Evolutionary conservation across 1,140 invertebrate genomes (phyloP), one percentile per base, ranked within the genome.

Genomic region (Drosophila lacertosa): DNA sequence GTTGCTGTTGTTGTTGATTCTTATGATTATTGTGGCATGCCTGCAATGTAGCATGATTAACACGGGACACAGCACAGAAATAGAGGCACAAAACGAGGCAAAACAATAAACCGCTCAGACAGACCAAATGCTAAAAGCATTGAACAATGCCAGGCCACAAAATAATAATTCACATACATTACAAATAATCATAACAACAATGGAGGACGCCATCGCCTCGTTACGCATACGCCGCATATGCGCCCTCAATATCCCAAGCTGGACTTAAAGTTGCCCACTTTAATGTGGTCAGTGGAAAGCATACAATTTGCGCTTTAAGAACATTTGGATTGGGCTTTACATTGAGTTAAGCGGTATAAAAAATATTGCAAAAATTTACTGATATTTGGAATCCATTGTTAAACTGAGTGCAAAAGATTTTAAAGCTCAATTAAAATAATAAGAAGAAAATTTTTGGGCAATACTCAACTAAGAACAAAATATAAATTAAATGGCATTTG

Each of bases 131-230:
- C 77, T 76, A 72, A 86, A 86, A 86, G 77, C 80, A 84, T 81
- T 67, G 77, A 77, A 80, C 77, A 68, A 79, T 75, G 55, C 65
- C 45, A n/a, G 32, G 15, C 42, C 44, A 64, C 65, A 69, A 74
- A 58, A 69, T 62, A 58, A 69, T 62, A 62, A 58, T 58, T 54
- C 55, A 55, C 40, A 86, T 77, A 81, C 64, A 86, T 81, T 77
- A 88, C 77, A 82, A 88, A 86, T 88, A 86, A 88, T 81, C 82
- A 77, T 81, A 67, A 86, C 72, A 86, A 86, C 82, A 86, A 86
- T 88, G 81, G 60, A 44, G 64, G 16, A 11, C 18, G 22, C 16
- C 62, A 65, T 81, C 53, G 68, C 42, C 68, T 59, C 42, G 55
- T 70, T 82, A 70, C 64, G 79, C 69, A 72, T 72, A 72, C 57